These are phyloP conservation scores for Chloroclysta siterata DNA, from an alignment of 2,888 invertebrate genomes.

Conservation along the genomic window DNA sequence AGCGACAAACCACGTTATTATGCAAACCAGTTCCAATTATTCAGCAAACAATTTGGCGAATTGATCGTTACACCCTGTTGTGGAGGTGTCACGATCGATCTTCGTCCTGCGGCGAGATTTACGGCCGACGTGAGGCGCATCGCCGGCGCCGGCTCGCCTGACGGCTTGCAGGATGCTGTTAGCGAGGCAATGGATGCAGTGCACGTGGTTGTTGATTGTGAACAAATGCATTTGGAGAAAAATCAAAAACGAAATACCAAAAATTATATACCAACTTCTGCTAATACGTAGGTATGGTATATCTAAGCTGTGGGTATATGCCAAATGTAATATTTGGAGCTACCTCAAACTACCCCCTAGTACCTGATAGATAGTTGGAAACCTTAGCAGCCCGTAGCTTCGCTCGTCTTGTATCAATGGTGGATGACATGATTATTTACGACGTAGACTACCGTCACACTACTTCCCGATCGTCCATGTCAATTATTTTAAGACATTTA, in stretches of 20 bases:
- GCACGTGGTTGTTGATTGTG: conserved; percentile 16
- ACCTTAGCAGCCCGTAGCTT: too few species aligned
- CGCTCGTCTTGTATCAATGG: too few species aligned
- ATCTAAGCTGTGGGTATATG: too few species aligned
- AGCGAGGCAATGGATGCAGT: conserved; percentile 32
- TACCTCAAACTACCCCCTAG: too few species aligned
- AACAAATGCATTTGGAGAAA: neutral
- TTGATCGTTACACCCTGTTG: conserved; percentile 47
- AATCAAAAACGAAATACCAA: neutral
- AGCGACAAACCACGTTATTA: conserved; percentile 12
- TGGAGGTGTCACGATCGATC: conserved; percentile 64
- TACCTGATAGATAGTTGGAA: too few species aligned
- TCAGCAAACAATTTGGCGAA: conserved; percentile 42
- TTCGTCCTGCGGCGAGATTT: conserved; percentile 68
- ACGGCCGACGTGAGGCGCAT: conserved; percentile 63
- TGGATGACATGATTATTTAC: too few species aligned
- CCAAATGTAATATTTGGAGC: too few species aligned
- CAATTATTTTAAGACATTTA: too few species aligned
- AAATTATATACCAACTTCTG: too few species aligned
- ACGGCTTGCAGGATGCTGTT: conserved; percentile 14
- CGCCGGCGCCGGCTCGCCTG: conserved; percentile 49
- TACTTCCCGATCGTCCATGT: too few species aligned
- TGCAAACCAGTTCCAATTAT: conserved; percentile 41
- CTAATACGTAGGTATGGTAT: too few species aligned
- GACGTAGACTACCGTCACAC: too few species aligned